Conservation (phyloP, 92 coral and sea anemone genomes). For the Metridium senile region DNA sequence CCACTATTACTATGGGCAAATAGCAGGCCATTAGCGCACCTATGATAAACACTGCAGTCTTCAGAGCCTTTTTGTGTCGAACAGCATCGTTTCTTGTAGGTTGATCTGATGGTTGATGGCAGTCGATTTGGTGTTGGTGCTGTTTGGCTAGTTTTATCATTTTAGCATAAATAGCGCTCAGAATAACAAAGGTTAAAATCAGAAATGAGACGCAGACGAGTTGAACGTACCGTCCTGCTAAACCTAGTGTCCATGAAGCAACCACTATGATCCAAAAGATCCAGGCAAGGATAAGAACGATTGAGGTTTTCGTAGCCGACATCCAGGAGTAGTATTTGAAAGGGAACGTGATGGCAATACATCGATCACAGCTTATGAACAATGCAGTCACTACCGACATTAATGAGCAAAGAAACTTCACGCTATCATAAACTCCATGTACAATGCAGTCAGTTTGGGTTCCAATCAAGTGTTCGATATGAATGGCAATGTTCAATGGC, state of each 20-base stretch:
- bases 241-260: conserved; percentile 50
- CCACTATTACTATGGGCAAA: conserved; percentile 34
- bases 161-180: conserved; percentile 25
- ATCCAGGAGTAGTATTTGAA: conserved; percentile 40
- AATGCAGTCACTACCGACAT: conserved; percentile 50
- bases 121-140: conserved; percentile 32
- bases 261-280: conserved; percentile 38
- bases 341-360: conserved; percentile 35
- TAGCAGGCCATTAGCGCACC: conserved; percentile 43
- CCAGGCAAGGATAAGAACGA: conserved; percentile 33
- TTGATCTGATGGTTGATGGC: conserved; percentile 38
- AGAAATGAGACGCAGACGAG: conserved; percentile 26
- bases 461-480: conserved; percentile 11
- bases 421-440: conserved; percentile 31
- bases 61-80: conserved; percentile 31
- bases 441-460: conserved; percentile 18
- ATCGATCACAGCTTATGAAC: conserved; percentile 41
- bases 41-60: conserved; percentile 37
- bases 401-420: conserved; percentile 40
- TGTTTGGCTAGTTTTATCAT: conserved; percentile 44
- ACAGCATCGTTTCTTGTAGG: conserved; percentile 6
- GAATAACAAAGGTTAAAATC: conserved; percentile 37
- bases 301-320: conserved; percentile 24
- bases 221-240: conserved; percentile 38
- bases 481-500: conserved; percentile 36